Base-by-base conservation (phyloP, 2,113 vertebrate genomes). In the Sisor rabdophorus region DNA sequence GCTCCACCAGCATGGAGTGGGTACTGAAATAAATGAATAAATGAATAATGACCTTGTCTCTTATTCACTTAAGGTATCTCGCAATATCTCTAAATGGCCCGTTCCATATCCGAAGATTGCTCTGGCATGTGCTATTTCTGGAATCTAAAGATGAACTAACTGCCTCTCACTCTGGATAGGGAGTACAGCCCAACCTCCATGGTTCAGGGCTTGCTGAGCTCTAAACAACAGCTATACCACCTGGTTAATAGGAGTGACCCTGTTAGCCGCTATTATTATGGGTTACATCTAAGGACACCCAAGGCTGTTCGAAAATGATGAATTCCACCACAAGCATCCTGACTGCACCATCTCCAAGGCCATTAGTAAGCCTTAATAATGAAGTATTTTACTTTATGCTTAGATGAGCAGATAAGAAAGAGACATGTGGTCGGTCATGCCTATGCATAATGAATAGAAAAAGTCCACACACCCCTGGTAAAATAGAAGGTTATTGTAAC, bases 251-350 rank as follows among this genome's bases (percentile, higher is more conserved):
- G 32, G 61, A 64, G 20, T 22, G 32, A 40, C 32, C 61, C 61
- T 40, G 32, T 64, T 64, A 65, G 36, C 13, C 47, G 11, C 13
- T 26, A 68, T 52, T 11, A 68, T 68, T 26, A 68, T 68, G 65
- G 65, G 22, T 19, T 52, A 36, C 24, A 68, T 50, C 16, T 2
- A 24, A 28, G 44, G 64, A 65, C 36, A 65, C 11, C 40, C 13
- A 24, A 11, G 65, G 47, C 47, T 52, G 24, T 19, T 50, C 17
- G 28, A 68, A 17, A 50, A 68, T 30, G 16, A 68, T 28, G 22
- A 68, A 68, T 19, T 68, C 24, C 64, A 48, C 64, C 7, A 47
- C 47, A 10, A 47, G 60, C 32, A 22, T 44, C 11, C n/a, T 16
- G 40, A 22, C 12, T 65, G 36, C 13, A n/a, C 63, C 24, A n/a